phyloP scores from a whole-genome alignment of 1,140 invertebrate species.

The Drosophila azteca region DNA sequence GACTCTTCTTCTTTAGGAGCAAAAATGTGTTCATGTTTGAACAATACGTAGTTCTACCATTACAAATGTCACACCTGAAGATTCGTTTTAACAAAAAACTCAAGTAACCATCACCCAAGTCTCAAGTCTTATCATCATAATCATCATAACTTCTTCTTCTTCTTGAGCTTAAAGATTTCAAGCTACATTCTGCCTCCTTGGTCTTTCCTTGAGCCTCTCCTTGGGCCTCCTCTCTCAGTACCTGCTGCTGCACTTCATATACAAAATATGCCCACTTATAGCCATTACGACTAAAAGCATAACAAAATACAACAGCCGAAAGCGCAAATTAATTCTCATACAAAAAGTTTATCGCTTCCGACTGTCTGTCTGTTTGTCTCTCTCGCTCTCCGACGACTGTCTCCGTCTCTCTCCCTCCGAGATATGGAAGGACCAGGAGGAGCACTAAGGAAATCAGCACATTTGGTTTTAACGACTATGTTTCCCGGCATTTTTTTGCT shows the following conservation, averaged over 20 bases:
- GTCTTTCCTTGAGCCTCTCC: too few species aligned
- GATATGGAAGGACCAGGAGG: slow-evolving; percentile 28
- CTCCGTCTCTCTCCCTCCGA: not conserved
- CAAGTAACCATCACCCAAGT: too few species aligned
- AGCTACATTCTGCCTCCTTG: not conserved
- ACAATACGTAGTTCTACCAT: too few species aligned
- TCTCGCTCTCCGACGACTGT: not conserved
- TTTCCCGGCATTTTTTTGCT: slow-evolving; percentile 37
- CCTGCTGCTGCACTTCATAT: slow-evolving; percentile 24
- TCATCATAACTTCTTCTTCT: not conserved
- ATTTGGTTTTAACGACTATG: slow-evolving; percentile 81
- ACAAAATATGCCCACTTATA: slow-evolving; percentile 71
- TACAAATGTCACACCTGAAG: too few species aligned
- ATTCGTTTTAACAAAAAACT: not conserved
- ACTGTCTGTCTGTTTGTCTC: slow-evolving; percentile 7
- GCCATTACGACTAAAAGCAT: slow-evolving; percentile 75
- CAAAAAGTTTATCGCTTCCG: slow-evolving; percentile 66
- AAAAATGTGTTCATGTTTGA: too few species aligned
- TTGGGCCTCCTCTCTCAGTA: too few species aligned
- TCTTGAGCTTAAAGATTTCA: slow-evolving; percentile 7
- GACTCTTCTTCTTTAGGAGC: too few species aligned
- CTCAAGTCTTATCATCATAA: not conserved
- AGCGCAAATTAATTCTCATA: slow-evolving; percentile 80
- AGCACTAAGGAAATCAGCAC: slow-evolving; percentile 75
- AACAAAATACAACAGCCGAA: slow-evolving; percentile 60